A percentile compares a stretch with the other conserved stretches of the same genome.
These are phyloP conservation scores for Donacobius atricapilla DNA, from an alignment of 2,113 vertebrate genomes.

Conservation along the genomic window DNA sequence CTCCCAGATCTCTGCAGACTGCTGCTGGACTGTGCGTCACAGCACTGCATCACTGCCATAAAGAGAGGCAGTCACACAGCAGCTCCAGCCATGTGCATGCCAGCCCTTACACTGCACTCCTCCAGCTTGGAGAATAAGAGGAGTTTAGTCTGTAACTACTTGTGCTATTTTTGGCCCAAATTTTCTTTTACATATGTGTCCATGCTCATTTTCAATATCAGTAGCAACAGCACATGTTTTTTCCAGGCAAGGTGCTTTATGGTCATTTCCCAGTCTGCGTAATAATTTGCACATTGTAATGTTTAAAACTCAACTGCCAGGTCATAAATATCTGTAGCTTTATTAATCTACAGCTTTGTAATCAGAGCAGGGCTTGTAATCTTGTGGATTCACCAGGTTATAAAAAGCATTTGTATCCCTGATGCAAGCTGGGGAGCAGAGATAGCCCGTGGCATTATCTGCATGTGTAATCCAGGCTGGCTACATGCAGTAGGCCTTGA, in stretches of 20 bases:
- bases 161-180: neutral
- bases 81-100: neutral
- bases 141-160: neutral
- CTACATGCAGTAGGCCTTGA: neutral
- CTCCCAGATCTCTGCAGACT: neutral
- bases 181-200: neutral
- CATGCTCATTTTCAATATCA: neutral
- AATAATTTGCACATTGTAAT: conserved; percentile 40
- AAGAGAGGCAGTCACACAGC: neutral
- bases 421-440: conserved; percentile 23
- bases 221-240: neutral
- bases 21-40: neutral
- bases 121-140: neutral
- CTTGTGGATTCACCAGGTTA: conserved; percentile 7
- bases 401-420: conserved; percentile 9
- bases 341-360: conserved; percentile 48
- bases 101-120: neutral
- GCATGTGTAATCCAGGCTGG: neutral
- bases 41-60: neutral
- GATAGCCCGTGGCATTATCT: conserved; percentile 40
- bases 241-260: neutral
- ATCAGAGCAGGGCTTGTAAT: conserved; percentile 46
- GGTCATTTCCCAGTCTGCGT: conserved; percentile 6
- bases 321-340: conserved; percentile 41
- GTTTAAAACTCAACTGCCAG: conserved; percentile 36